Conservation (phyloP, 2,113 vertebrate genomes). For the Oreochromis aureus region DNA sequence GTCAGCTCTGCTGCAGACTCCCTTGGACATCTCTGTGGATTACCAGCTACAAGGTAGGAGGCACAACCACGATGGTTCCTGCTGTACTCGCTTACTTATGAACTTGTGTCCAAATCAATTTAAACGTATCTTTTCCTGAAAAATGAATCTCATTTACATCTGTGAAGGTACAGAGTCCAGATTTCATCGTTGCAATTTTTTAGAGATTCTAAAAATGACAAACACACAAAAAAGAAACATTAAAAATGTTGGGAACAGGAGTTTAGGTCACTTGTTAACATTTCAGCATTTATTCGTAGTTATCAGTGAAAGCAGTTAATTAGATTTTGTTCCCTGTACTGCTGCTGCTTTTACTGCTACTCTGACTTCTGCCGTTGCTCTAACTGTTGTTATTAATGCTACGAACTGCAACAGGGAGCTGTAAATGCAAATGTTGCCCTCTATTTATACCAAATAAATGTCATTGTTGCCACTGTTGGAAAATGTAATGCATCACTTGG, state of each 20-base stretch:
- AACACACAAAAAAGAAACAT: neutral
- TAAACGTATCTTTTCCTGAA: neutral
- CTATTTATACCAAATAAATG: neutral
- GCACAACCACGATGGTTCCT: rapidly evolving
- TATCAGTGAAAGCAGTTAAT: neutral
- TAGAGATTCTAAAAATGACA: neutral
- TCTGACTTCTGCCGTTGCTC: neutral
- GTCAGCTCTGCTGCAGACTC: constrained; percentile 71
- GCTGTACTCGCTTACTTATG: neutral
- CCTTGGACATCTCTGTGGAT: constrained; percentile 65
- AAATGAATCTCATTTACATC: neutral
- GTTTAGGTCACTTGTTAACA: rapidly evolving
- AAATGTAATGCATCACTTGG: neutral
- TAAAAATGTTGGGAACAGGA: neutral
- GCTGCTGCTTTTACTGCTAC: neutral
- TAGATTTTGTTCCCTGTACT: rapidly evolving
- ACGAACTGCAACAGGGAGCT: neutral
- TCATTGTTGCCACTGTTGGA: neutral
- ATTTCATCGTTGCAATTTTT: rapidly evolving
- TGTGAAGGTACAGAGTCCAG: neutral
- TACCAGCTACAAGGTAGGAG: constrained; percentile 66
- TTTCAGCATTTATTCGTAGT: neutral
- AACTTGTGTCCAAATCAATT: too few relatives aligned
- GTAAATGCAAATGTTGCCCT: neutral
- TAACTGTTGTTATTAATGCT: neutral